Conservation (phyloP, 2,888 invertebrate species). For the Allophyes oxyacanthae region DNA sequence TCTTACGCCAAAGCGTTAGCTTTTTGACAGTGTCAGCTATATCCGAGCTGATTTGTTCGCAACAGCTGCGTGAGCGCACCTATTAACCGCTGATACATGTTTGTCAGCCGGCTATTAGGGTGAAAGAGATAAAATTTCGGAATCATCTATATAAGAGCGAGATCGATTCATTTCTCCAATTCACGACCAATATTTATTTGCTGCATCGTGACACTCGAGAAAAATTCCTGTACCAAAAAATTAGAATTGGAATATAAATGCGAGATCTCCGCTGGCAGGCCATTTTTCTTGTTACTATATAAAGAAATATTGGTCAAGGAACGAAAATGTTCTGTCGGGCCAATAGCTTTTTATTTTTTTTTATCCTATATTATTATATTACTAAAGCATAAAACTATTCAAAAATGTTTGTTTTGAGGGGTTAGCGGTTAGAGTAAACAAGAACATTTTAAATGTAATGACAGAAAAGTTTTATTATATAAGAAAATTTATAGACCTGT, state of each 20-base stretch:
- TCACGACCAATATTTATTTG: slow-evolving; percentile 86
- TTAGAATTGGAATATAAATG: slow-evolving; percentile 80
- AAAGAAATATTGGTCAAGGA: slow-evolving; percentile 83
- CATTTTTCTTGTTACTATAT: slow-evolving; percentile 82
- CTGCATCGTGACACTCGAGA: slow-evolving; percentile 83
- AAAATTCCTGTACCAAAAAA: slow-evolving; percentile 84
- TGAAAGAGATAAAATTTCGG: slow-evolving; percentile 85
- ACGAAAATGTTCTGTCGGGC: slow-evolving; percentile 53
- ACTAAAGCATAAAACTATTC: slow-evolving; percentile 20
- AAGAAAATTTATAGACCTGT: slow-evolving; percentile 43
- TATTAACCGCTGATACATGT: slow-evolving; percentile 90
- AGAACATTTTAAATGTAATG: slow-evolving; percentile 18
- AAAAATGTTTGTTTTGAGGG: slow-evolving; percentile 19
- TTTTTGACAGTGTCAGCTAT: slow-evolving; percentile 89
- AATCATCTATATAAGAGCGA: slow-evolving; percentile 84
- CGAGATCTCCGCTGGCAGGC: slow-evolving; percentile 76
- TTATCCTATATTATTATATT: slow-evolving; percentile 43
- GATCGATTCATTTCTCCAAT: slow-evolving; percentile 86
- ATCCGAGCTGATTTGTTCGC: slow-evolving; percentile 89
- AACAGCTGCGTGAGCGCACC: slow-evolving; percentile 88
- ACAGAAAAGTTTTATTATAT: slow-evolving; percentile 36
- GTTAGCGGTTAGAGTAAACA: slow-evolving; percentile 27
- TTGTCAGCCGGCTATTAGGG: slow-evolving; percentile 89
- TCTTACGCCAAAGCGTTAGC: slow-evolving; percentile 74
- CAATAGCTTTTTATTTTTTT: slow-evolving; percentile 34